Base-by-base conservation (phyloP, 2,888 invertebrate genomes). In the Drosophila anomelani region DNA sequence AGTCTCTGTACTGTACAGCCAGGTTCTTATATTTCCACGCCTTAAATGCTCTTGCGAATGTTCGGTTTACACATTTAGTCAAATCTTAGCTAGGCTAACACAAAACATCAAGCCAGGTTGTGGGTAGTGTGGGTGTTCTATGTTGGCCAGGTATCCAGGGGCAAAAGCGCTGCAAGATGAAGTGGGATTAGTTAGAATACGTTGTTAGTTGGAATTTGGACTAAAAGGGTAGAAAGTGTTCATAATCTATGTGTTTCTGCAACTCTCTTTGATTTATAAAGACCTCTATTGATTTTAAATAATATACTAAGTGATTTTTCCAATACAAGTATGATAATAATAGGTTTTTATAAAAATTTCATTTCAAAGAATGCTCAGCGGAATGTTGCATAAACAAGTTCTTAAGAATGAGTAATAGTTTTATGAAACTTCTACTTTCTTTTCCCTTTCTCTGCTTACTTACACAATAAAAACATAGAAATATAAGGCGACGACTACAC, bases 11-110 rank as follows among this genome's bases (percentile, higher is more conserved):
- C 64, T 77, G 80, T 80, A 85, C 81, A 80, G 80, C 77, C 63
- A 58, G 79, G 73, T 63, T 67, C 59, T 75, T 91, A 90, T 91
- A 91, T 91, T 91, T 91, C 91, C 78, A 80, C 75, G 84, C 76
- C 83, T 89, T 79, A 91, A 91, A 91, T 91, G 90, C 90, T 68
- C 71, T 77, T 85, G 67, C 66, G 79, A 78, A 79, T 80, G 79
- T 82, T 81, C 51, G 59, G 79, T 69, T 66, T 77, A 80, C 67
- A 78, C 66, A 59, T 53, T 36, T 9, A 53, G 23, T 72, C 72
- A 77, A 54, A 76, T 69, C 64, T 75, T 73, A 81, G 58, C 47
- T 68, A 66, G 59, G 63, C 56, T 78, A 80, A 75, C 60, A 81
- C 71, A 77, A 77, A 72, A 60, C 78, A 78, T 69, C 55, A 63